These are phyloP conservation scores for Drosophila diplacantha DNA, from an alignment of 2,888 invertebrate species.

Conservation along the genomic window DNA sequence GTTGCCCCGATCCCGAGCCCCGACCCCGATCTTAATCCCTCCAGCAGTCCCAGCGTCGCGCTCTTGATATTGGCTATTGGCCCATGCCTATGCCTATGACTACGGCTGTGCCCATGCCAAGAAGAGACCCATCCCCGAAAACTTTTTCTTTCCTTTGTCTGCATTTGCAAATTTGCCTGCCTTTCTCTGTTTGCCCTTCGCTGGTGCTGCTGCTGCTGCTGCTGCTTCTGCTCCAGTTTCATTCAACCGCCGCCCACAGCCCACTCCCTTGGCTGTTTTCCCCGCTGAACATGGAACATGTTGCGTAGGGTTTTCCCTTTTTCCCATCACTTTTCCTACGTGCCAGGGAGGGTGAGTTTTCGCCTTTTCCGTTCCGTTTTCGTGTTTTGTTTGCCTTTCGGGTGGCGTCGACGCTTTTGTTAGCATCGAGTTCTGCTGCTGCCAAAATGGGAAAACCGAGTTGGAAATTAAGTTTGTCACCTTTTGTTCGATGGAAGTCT, in stretches of 20 bases:
- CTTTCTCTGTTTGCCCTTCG: slow-evolving; percentile 41
- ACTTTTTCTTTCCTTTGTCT: neutral
- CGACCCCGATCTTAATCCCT: slow-evolving; percentile 33
- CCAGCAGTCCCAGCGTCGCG: slow-evolving; percentile 48
- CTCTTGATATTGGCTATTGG: slow-evolving; percentile 69
- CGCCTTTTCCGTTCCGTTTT: slow-evolving; percentile 22
- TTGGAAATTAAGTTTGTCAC: slow-evolving; percentile 15
- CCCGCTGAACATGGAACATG: slow-evolving; percentile 64
- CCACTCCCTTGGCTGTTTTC: slow-evolving; percentile 9
- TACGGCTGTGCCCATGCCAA: neutral
- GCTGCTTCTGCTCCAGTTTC: slow-evolving; percentile 57
- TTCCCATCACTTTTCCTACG: slow-evolving; percentile 11
- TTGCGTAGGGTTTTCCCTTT: slow-evolving; percentile 62
- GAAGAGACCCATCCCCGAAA: slow-evolving; percentile 6
- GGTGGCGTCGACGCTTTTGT: slow-evolving; percentile 25
- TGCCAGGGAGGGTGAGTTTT: slow-evolving; percentile 28
- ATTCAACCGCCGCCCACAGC: slow-evolving; percentile 3
- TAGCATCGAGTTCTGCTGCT: slow-evolving; percentile 8
- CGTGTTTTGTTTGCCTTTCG: slow-evolving; percentile 34
- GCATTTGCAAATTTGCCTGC: slow-evolving; percentile 17
- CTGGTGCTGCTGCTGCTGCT: slow-evolving; percentile 13
- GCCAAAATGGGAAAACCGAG: slow-evolving; percentile 5
- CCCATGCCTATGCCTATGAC: slow-evolving; percentile 38
- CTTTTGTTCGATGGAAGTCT: slow-evolving; percentile 1
- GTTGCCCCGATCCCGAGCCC: slow-evolving; percentile 29